Evolutionary conservation across 1,140 invertebrate genomes (phyloP).

Genomic region (Aporrectodea caliginosa): DNA sequence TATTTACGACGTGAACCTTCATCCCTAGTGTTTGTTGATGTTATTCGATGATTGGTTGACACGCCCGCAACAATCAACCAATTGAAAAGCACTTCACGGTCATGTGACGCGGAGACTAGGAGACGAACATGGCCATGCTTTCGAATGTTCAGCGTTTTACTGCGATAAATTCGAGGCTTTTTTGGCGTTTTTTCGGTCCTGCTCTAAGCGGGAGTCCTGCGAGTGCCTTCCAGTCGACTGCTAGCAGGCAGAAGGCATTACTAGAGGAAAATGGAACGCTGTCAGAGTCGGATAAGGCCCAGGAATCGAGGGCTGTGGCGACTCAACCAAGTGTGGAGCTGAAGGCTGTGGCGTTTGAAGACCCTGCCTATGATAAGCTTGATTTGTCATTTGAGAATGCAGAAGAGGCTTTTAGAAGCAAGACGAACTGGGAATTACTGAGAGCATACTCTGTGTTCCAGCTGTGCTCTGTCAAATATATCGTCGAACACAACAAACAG

Average conservation of each 20-base stretch:
- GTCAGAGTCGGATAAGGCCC: too few species aligned
- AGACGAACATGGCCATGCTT: not conserved
- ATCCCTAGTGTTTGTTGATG: too few species aligned
- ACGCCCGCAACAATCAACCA: not conserved
- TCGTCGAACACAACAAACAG: conserved; percentile 92
- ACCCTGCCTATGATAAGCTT: conserved; percentile 30
- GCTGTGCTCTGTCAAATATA: conserved; percentile 79
- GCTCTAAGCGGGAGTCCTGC: not conserved
- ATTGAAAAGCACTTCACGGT: too few species aligned
- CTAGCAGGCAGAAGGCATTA: not conserved
- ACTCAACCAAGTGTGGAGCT: not conserved
- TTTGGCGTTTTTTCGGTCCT: not conserved
- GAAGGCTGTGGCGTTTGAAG: not conserved
- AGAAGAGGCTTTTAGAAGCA: conserved; percentile 66
- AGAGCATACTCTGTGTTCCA: conserved; percentile 89
- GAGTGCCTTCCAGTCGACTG: not conserved
- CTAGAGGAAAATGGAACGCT: not conserved
- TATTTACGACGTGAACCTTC: too few species aligned
- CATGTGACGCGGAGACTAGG: not conserved
- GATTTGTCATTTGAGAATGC: conserved; percentile 74
- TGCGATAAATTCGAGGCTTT: not conserved
- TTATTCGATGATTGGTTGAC: not conserved
- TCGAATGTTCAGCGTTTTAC: not conserved
- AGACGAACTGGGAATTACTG: conserved; percentile 86
- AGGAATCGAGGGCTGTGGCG: not conserved